Evolutionary conservation across 2,797 vertebrate genomes (phyloP), one percentile per base, ranked within the genome.

Genomic region (Enteromius afrohamiltoni): DNA sequence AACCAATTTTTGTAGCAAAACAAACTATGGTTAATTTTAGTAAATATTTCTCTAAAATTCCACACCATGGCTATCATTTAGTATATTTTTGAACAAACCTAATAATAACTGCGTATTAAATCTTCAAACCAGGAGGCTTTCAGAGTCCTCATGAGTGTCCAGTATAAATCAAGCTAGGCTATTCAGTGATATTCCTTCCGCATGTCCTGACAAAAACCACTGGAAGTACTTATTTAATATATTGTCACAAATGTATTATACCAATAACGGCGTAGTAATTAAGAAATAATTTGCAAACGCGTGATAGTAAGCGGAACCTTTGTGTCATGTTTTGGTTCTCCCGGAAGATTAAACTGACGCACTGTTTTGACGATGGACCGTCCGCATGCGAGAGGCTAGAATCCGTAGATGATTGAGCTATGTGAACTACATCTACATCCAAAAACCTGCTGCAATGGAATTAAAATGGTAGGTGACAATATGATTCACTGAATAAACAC

Each of bases 401-500:
- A 29, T 13, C 40, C 11, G 19, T 3, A 7, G 47, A 5, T 49
- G 19, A 37, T 7, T 58, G 51, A 74, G 53, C 47, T 9, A 64
- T 64, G 29, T 82, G 16, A 75, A 14, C 10, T 5, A 17, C 34
- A 7, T 31, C 1, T 16, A 16, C 7, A 58, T n/a, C 19, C 13
- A 34, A 34, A 58, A 51, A 10, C 40, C 14, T 23, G 47, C 53
- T 26, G 0, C 0, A 3, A 94, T 94, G 93, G 93, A 94, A 65
- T 67, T 91, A 3, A 82, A 77, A 0, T 94, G 94, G 94, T 94
- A 83, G 87, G 92, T 88, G 3, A 10, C 0, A 3, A 6, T 6
- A 31, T 49, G 23, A 6, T 37, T 58, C 1, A 37, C 2, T 29
- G 4, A 68, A 26, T 40, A 65, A 49, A 10, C 13, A 64, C 6